Conservation (phyloP, 2,888 invertebrate species). For the Melangyna quadrimaculata region DNA sequence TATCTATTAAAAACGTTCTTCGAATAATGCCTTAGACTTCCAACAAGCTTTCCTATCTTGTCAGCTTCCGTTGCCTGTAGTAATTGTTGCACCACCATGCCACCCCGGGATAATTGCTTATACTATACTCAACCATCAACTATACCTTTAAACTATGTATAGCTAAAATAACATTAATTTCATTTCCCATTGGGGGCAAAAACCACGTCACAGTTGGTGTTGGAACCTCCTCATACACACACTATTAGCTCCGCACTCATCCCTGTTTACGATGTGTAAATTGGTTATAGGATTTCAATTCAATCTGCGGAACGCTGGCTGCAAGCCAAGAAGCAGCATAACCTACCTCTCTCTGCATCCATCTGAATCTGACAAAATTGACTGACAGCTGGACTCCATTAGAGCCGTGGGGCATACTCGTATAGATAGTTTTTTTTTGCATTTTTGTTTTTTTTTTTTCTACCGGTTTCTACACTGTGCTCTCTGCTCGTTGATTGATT, state of each 20-base stretch:
- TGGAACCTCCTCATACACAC: conserved; percentile 8
- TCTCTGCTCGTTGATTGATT: conserved; percentile 53
- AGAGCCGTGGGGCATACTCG: conserved; percentile 52
- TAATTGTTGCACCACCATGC: conserved; percentile 28
- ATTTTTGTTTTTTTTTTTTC: neutral
- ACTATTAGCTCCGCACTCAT: conserved; percentile 31
- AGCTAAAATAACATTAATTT: conserved; percentile 43
- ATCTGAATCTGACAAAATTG: conserved; percentile 65
- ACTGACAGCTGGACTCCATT: conserved; percentile 67
- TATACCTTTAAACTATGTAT: neutral
- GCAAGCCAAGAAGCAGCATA: conserved; percentile 10
- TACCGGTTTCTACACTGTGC: conserved; percentile 23
- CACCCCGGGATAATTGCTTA: conserved; percentile 56
- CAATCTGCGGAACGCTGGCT: conserved; percentile 40
- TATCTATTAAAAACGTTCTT: neutral
- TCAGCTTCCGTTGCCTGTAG: conserved; percentile 36
- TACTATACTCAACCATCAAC: conserved; percentile 25
- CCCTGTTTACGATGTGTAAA: conserved; percentile 58
- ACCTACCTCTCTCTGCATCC: conserved; percentile 2
- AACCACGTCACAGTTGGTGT: conserved; percentile 7
- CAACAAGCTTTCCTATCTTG: conserved; percentile 35
- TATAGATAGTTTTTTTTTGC: no score
- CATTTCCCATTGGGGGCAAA: conserved; percentile 18
- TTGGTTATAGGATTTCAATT: conserved; percentile 53
- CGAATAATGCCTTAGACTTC: neutral